These are phyloP conservation scores for Linnaemya tessellans DNA, from an alignment of 2,888 invertebrate species.

Conservation along the genomic window DNA sequence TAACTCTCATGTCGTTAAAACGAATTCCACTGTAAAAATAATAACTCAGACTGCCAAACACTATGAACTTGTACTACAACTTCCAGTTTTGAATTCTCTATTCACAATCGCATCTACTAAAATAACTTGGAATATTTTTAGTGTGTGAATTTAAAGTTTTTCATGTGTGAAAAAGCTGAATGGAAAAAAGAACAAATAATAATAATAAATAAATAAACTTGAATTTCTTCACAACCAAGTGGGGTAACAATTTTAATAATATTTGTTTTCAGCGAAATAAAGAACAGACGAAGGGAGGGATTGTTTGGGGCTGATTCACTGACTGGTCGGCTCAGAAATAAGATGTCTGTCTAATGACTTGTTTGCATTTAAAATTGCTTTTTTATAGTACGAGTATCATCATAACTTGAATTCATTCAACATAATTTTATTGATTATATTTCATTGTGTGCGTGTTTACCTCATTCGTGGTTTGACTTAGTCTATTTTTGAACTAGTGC, in stretches of 20 bases:
- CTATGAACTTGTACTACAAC: slow-evolving; percentile 22
- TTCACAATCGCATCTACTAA: slow-evolving; percentile 14
- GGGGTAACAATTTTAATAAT: not conserved
- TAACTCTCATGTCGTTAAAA: slow-evolving; percentile 2
- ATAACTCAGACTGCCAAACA: slow-evolving; percentile 28
- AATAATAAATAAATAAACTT: slow-evolving; percentile 44
- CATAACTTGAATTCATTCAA: slow-evolving; percentile 13
- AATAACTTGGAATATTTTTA: slow-evolving; percentile 40
- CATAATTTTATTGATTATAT: slow-evolving; percentile 16
- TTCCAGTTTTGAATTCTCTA: slow-evolving; percentile 36
- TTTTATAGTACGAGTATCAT: not conserved
- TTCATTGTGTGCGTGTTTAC: not conserved
- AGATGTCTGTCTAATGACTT: slow-evolving; percentile 9
- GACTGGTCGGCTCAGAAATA: not conserved
- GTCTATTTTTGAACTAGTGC: not conserved
- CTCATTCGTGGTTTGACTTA: not conserved
- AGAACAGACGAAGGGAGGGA: not conserved
- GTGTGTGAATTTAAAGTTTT: slow-evolving; percentile 24
- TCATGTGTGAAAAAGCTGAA: slow-evolving; percentile 51
- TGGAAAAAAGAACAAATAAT: slow-evolving; percentile 3
- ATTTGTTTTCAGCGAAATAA: not conserved
- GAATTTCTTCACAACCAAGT: slow-evolving; percentile 44
- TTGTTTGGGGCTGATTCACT: not conserved
- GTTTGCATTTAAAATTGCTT: not conserved
- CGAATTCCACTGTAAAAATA: slow-evolving; percentile 18